phyloP scores from a whole-genome alignment of 1,140 invertebrate species.

The Ptiloglossa arizonensis region DNA sequence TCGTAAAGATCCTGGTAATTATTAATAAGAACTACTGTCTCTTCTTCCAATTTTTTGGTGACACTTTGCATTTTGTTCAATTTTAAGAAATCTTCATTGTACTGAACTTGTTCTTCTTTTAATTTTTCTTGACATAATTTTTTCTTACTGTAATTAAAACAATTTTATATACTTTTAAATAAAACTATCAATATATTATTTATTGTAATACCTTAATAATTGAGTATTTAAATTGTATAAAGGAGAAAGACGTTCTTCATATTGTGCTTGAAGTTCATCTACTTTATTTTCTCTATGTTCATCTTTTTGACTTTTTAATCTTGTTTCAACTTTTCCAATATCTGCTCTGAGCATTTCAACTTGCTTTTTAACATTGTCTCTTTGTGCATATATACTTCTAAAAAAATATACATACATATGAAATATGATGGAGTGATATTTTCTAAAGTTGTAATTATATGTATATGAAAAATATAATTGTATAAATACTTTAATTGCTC shows the following conservation, averaged over 20 bases:
- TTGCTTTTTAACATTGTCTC: constrained; percentile 36
- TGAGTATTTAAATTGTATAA: constrained; percentile 18
- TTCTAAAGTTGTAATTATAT: constrained; percentile 27
- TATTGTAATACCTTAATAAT: constrained; percentile 45
- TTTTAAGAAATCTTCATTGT: constrained; percentile 28
- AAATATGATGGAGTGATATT: constrained; percentile 14
- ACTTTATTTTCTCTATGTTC: constrained; percentile 34
- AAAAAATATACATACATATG: neutral
- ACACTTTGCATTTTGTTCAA: constrained; percentile 24
- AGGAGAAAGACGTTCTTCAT: constrained; percentile 31
- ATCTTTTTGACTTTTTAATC: constrained; percentile 45
- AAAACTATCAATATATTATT: neutral
- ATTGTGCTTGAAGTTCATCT: constrained; percentile 14
- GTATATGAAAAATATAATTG: constrained; percentile 12
- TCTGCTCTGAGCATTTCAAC: constrained; percentile 33
- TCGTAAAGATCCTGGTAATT: constrained; percentile 47
- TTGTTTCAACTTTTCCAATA: constrained; percentile 11
- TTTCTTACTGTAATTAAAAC: constrained; percentile 45
- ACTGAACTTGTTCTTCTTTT: constrained; percentile 23
- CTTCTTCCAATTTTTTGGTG: constrained; percentile 37
- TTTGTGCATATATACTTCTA: constrained; percentile 51
- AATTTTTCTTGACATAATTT: constrained; percentile 36
- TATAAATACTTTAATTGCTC: constrained; percentile 55
- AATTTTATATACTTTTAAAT: neutral
- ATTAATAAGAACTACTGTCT: constrained; percentile 26